Base-by-base conservation (phyloP, 2,113 vertebrate genomes). In the Leuciscus idus region DNA sequence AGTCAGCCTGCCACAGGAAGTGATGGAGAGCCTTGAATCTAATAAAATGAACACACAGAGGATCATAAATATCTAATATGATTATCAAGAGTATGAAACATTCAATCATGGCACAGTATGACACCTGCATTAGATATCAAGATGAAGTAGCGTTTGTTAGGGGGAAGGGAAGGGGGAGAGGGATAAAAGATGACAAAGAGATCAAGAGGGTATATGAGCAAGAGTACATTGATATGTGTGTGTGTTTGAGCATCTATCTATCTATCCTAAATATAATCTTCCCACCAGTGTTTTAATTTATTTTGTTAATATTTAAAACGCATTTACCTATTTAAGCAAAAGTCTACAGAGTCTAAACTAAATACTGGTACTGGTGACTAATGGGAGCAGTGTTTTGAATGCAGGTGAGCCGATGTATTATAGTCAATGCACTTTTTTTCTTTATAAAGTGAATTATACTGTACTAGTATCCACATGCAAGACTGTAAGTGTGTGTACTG, bases 91-190 rank as follows among this genome's bases (percentile, higher is more conserved):
- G 17, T 70, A 70, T 68, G 50, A 85, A 57, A 82, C 21, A 79
- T 79, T 88, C 85, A 68, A 84, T 50, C 55, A 57, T 30, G n/a
- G 30, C n/a, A 12, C 6, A 46, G 55, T 83, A 39, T 73, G 64
- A 55, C 43, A 33, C 55, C 36, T 64, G 43, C 30, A 74, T 57
- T 43, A 26, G 68, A 83, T 77, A 77, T 36, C 48, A 82, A 77
- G n/a, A 48, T 17, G 50, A 70, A 83, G 66, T 19, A 23, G 62
- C 7, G 4, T 28, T 78, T 88, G 84, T 81, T 11, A 26, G 81
- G 74, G 23, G 72, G 62, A 61, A 80, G 85, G 64, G 83, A 72
- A 86, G 57, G 81, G 64, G 84, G 55, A 78, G 46, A 52, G 13
- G n/a, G 81, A 43, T 11, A 5, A 72, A 82, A 75, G 33, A 62